Conservation (phyloP, 2,113 vertebrate genomes). For the Gila orcuttii region DNA sequence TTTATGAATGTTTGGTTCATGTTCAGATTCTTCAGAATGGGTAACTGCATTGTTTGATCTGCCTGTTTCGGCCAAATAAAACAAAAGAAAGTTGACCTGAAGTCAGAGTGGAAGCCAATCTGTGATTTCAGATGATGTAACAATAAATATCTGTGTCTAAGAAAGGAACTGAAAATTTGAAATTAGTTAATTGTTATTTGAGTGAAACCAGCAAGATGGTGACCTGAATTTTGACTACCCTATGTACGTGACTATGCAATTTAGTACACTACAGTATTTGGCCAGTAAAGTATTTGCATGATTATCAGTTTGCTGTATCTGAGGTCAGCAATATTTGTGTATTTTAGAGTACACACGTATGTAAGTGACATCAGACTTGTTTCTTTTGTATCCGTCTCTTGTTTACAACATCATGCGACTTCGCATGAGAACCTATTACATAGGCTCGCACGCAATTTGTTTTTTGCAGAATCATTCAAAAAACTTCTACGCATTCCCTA, state of each 20-base stretch:
- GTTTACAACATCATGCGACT: background rate
- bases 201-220: background rate
- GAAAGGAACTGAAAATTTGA: background rate
- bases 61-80: background rate
- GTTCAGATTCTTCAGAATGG: background rate
- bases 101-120: background rate
- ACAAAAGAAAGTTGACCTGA: background rate
- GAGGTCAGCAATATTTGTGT: constrained; percentile 34
- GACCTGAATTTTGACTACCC: background rate
- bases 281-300: constrained; percentile 47
- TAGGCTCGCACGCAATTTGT: background rate
- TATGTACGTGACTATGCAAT: background rate
- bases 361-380: constrained; percentile 33
- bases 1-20: background rate
- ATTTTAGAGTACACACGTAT: constrained; percentile 23
- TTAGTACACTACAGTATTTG: background rate
- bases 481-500: background rate
- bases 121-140: background rate
- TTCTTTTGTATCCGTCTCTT: constrained; percentile 15
- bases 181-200: background rate
- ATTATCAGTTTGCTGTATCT: constrained; percentile 23
- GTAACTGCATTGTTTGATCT: background rate
- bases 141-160: background rate
- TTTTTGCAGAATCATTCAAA: background rate
- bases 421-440: background rate